Evolutionary conservation across 2,888 invertebrate species (phyloP), one percentile per base, ranked within the genome.

Genomic region (Colletes collaris): DNA sequence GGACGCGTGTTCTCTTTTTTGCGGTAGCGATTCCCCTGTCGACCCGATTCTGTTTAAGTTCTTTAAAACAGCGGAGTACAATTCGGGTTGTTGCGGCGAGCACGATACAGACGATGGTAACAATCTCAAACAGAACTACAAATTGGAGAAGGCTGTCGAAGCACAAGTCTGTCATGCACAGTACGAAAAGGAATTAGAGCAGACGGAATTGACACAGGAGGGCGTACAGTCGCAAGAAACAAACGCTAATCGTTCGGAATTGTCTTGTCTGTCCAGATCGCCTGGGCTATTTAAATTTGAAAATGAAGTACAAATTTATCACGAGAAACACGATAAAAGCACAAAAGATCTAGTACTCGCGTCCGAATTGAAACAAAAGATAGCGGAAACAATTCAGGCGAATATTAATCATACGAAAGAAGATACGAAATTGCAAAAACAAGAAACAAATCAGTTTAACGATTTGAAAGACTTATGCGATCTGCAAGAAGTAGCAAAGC

Each of bases 21-120:
- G 4, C 19, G 16, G 59, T 52, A 37, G 27, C 10, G 62, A 67
- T 8, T 49, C 49, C 6, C 27, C 66, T 8, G 27, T 53, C 7
- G 55, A 76, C 4, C 69, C 64, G 27, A 65, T 60, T 65, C 16
- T 68, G 35, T 64, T 63, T 1, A 64, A 67, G 11, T 75, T 52
- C 27, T 37, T 64, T 44, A 58, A 46, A 27, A 40, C 60, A 11
- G 19, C 50, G 6, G 52, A 62, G 7, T 62, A 46, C 49, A 13
- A 56, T 50, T 11, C 55, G 3, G 55, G 11, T 6, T 53, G 27
- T 40, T 67, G 65, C 27, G 13, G 40, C 16, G 53, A 74, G 46
- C 27, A 52, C 10, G 62, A 53, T 37, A 19, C 59, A 19, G 37
- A 63, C 6, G 13, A 58, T 37, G 40, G 40, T 49, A 19, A 67